Evolutionary conservation across 1,140 invertebrate genomes (phyloP).

Genomic region (Lepidurus packardi): DNA sequence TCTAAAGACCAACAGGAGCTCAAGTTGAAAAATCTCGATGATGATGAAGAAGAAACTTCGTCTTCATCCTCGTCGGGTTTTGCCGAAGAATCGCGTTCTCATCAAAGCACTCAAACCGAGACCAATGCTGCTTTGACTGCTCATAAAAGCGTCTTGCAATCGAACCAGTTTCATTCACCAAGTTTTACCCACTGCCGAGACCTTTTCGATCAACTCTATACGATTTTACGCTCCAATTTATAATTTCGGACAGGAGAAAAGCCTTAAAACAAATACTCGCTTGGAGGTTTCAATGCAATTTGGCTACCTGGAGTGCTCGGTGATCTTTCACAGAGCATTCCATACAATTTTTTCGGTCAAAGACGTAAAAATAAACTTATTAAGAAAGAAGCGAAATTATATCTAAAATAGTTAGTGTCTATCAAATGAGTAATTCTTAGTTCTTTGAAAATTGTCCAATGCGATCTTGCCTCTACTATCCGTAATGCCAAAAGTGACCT

Average conservation of each 20-base stretch:
- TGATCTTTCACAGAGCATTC: no score
- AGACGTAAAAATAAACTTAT: no score
- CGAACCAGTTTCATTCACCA: background rate
- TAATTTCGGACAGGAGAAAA: background rate
- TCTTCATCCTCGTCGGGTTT: slow-evolving; percentile 33
- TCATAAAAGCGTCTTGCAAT: no score
- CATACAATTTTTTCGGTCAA: no score
- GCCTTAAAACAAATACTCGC: background rate
- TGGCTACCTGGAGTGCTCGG: no score
- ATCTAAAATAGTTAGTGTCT: no score
- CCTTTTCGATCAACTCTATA: background rate
- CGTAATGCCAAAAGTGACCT: background rate
- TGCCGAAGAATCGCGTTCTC: slow-evolving; percentile 27
- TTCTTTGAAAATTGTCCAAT: background rate
- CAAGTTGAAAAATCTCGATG: background rate
- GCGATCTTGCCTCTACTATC: background rate
- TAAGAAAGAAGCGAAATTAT: no score
- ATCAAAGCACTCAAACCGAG: slow-evolving; percentile 1
- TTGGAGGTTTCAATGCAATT: no score
- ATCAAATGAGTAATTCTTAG: no score
- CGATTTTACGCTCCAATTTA: slow-evolving; percentile 12
- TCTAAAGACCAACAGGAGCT: background rate
- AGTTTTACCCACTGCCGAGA: slow-evolving; percentile 4
- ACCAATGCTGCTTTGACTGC: no score
- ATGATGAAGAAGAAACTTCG: slow-evolving; percentile 30